Conservation (phyloP, 2,113 vertebrate genomes). For the Cyphomyrus plagiostoma region DNA sequence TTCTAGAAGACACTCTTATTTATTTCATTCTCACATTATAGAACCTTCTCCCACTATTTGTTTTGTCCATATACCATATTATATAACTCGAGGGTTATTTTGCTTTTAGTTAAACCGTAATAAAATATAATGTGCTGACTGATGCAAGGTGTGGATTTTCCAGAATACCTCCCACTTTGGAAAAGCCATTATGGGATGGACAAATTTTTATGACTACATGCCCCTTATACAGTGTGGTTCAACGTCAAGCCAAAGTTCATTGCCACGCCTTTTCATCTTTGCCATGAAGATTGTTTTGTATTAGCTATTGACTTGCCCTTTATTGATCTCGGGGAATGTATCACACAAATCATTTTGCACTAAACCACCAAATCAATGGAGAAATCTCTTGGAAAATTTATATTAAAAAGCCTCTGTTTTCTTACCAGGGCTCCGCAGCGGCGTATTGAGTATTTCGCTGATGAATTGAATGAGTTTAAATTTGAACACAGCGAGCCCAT, state of each 20-base stretch:
- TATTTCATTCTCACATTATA: not conserved
- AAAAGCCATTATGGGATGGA: slow-evolving; percentile 30
- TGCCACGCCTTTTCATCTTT: slow-evolving; percentile 60
- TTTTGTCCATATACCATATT: not conserved
- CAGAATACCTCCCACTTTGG: slow-evolving; percentile 4
- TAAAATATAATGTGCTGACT: not conserved
- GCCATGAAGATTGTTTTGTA: slow-evolving; percentile 72
- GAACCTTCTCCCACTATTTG: not conserved
- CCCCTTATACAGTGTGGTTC: slow-evolving; percentile 53
- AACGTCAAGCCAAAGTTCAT: slow-evolving; percentile 69
- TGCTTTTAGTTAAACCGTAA: not conserved
- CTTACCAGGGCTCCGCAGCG: slow-evolving; percentile 82
- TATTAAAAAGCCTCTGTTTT: slow-evolving; percentile 86
- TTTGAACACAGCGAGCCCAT: slow-evolving; percentile 90
- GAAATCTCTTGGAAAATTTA: slow-evolving; percentile 99
- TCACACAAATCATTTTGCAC: slow-evolving; percentile 99
- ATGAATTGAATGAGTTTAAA: slow-evolving; percentile 98
- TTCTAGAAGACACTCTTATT: not conserved
- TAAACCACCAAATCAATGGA: slow-evolving; percentile 92
- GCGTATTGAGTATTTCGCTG: slow-evolving; percentile 95
- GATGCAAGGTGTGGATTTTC: not conserved
- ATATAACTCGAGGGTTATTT: not conserved
- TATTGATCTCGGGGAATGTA: slow-evolving; percentile 96
- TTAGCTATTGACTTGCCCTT: slow-evolving; percentile 75
- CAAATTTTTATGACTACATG: slow-evolving; percentile 41